Base-by-base conservation (phyloP, 92 coral and sea anemone genomes). In the Palythoa grandis region DNA sequence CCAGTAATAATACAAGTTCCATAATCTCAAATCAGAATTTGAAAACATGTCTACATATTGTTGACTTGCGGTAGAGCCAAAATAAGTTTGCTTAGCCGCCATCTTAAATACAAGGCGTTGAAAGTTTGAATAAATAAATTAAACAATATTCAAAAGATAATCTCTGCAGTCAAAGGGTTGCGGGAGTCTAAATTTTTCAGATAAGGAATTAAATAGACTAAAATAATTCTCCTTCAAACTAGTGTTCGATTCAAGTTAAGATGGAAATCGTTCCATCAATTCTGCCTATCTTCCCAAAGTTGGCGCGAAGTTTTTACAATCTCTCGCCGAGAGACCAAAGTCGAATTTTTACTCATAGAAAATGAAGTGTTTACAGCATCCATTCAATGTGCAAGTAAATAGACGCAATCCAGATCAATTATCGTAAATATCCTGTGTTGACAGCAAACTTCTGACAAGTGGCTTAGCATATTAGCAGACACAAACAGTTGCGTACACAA, bases 401-500 rank as follows among this genome's bases (percentile, higher is more conserved):
- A 76, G 88, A 87, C 86, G 89, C 89, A 91, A 91, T 87, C 91
- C 86, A 78, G 72, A 89, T 84, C 86, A 77, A 84, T 88, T 70
- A 87, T 91, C 74, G 60, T 83, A 82, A 88, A 91, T 88, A 87
- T 91, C 88, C 88, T 87, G 90, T 91, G 89, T 77, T 79, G 88
- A 86, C 70, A 85, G 80, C 87, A 24, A 87, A 82, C 88, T 39
- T 80, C 77, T 87, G 88, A 94, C 94, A 92, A 86, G 87, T 94
- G 94, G 90, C 91, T 94, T 86, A 87, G 83, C 73, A 86, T 93
- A 88, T 84, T 86, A 94, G 92, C 89, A 88, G 90, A 54, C 88
- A 85, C 87, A 86, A 86, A 83, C 93, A 90, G 90, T 92, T 92
- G 88, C 84, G 86, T 91, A 94, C 93, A 94, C 95, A 92, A 87